Evolutionary conservation across 1,140 invertebrate genomes (phyloP), one percentile per base, ranked within the genome.

Genomic region (Aphidius ervi): DNA sequence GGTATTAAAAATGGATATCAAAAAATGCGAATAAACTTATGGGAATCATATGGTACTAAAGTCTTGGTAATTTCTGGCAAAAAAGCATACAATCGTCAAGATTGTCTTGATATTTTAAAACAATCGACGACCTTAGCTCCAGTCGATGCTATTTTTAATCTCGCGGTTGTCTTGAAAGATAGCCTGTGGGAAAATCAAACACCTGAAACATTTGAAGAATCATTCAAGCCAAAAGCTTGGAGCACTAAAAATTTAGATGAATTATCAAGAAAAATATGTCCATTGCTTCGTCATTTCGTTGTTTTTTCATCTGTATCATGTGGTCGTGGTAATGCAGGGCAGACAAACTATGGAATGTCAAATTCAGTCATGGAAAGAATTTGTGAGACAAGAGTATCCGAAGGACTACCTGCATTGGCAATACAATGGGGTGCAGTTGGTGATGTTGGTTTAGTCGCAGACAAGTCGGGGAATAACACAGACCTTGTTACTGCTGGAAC

Each of bases 251-350:
- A 77, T 9, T 61, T 86, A 2, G 84, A 86, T 59, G 65, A 76
- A 62, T 20, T 81, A 0, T 78, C 82, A 0, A 76, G 85, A 60
- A 75, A 70, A 50, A 59, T 82, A 46, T 85, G 84, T 65, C 81
- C 81, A 1, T 42, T 76, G 8, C 74, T 85, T 20, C 64, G 74
- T 45, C 72, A 84, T 39, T 86, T 87, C 59, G 82, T 85, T 7
- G 85, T 88, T 0, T 93, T 92, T 70, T 92, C 90, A 4, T 90
- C 88, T 8, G 83, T 92, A 4, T 85, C 84, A 52, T 89, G 88
- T 73, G 90, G 90, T 6, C 80, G 87, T 61, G 91, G 91, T 52
- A 92, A 92, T 73, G 80, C 82, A 55, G 91, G 90, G 3, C 91
- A 93, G 70, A 83, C 85, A 1, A 93, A 92, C 73, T 93, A 93